Evolutionary conservation across 2,113 vertebrate genomes (phyloP).

Genomic region (Piaya cayana): DNA sequence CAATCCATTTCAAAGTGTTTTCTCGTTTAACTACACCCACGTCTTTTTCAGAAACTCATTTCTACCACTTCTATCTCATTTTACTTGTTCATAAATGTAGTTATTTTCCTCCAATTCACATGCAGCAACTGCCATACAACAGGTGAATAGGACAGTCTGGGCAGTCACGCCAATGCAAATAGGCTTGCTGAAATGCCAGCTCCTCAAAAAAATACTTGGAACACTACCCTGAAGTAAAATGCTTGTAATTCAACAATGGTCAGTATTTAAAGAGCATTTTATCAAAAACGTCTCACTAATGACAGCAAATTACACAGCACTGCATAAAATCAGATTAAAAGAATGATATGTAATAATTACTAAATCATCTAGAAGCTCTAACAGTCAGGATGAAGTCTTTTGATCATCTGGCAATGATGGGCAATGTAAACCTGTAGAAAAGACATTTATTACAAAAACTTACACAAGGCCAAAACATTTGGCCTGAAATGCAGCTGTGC

Average conservation of each 20-base stretch:
- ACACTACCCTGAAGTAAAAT: not conserved
- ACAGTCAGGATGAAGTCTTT: accelerated
- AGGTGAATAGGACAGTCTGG: not conserved
- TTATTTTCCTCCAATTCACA: not conserved
- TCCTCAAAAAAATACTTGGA: not conserved
- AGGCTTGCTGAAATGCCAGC: not conserved
- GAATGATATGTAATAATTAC: not conserved
- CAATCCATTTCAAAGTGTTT: not conserved
- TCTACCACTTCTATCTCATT: not conserved
- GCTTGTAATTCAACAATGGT: not conserved
- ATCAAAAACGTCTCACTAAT: not conserved
- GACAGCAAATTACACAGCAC: not conserved
- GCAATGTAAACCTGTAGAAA: not conserved
- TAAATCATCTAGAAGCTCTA: not conserved
- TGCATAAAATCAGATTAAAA: not conserved
- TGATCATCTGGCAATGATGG: not conserved
- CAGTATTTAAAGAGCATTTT: not conserved
- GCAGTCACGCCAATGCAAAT: not conserved
- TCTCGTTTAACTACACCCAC: not conserved
- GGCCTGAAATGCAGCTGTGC: not conserved
- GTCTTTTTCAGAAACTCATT: not conserved
- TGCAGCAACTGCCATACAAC: not conserved
- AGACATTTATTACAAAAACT: not conserved
- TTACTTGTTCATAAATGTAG: not conserved
- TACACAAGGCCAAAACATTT: not conserved